These are phyloP conservation scores for Hippasteria phrygiana DNA, from an alignment of 53 echinoderm and acorn worm genomes.

Conservation along the genomic window DNA sequence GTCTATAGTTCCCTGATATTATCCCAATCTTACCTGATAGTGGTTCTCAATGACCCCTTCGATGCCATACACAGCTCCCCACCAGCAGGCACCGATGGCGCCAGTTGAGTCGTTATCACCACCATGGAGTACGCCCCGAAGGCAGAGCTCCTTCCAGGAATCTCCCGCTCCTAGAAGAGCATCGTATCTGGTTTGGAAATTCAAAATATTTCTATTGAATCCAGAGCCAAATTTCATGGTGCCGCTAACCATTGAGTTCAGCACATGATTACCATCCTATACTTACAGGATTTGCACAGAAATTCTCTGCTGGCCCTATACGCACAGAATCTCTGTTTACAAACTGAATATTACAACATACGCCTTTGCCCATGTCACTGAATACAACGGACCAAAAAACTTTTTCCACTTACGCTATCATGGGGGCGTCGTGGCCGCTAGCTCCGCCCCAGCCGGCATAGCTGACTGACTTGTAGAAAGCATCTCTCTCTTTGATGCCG, in stretches of 20 bases:
- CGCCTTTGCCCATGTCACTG: neutral
- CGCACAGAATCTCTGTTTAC: too few relatives aligned
- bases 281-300: too few relatives aligned
- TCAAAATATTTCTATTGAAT: neutral
- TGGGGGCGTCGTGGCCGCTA: slow-evolving; percentile 98
- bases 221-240: neutral
- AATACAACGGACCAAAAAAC: neutral
- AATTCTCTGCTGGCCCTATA: too few relatives aligned
- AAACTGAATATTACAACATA: too few relatives aligned
- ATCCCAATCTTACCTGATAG: slow-evolving; percentile 73
- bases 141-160: slow-evolving; percentile 90
- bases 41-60: slow-evolving; percentile 80
- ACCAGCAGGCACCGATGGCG: slow-evolving; percentile 91
- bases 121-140: slow-evolving; percentile 83
- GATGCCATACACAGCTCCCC: slow-evolving; percentile 88
- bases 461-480: slow-evolving; percentile 88
- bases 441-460: slow-evolving; percentile 92
- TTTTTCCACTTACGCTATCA: slow-evolving; percentile 90
- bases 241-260: too few relatives aligned
- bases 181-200: slow-evolving; percentile 74
- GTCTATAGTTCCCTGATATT: too few relatives aligned
- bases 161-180: slow-evolving; percentile 86
- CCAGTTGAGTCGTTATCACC: slow-evolving; percentile 96
- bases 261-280: too few relatives aligned
- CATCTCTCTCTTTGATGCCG: slow-evolving; percentile 88